These are phyloP conservation scores for Hypotaenidia okinawae DNA, from an alignment of 2,797 vertebrate genomes.

Conservation along the genomic window DNA sequence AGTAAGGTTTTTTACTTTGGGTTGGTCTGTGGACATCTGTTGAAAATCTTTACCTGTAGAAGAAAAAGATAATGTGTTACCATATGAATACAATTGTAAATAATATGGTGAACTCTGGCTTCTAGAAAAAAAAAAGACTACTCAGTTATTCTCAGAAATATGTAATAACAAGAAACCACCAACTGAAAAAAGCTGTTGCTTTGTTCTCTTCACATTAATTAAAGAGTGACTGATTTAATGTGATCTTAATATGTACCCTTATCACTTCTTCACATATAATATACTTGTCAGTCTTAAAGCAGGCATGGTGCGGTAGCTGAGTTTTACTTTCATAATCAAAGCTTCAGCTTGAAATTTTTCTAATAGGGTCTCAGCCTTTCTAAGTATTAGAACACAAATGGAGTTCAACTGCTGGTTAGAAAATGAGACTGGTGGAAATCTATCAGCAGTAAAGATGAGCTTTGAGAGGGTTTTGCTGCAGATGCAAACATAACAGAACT, in stretches of 20 bases:
- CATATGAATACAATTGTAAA: background rate
- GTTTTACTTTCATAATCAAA: background rate
- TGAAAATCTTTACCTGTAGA: conserved; percentile 77
- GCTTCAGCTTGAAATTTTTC: background rate
- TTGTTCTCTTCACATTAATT: background rate
- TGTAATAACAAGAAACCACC: background rate
- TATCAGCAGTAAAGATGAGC: background rate
- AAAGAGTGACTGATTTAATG: background rate
- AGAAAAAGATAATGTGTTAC: conserved; percentile 12
- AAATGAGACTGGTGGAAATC: background rate
- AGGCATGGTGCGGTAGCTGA: background rate
- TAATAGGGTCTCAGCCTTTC: background rate
- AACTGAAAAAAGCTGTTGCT: background rate
- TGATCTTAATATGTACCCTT: background rate
- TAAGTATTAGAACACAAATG: background rate
- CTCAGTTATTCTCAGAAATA: background rate
- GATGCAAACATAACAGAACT: background rate
- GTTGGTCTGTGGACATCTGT: conserved; percentile 69
- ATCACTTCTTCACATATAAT: background rate
- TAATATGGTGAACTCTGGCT: background rate
- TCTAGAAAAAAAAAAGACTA: background rate
- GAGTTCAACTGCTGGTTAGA: background rate
- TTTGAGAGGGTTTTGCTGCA: background rate
- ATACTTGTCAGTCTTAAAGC: background rate
- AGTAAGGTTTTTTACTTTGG: conserved; percentile 73